These are phyloP conservation scores for Plebejus argus DNA, from an alignment of 2,888 invertebrate genomes.

Conservation along the genomic window DNA sequence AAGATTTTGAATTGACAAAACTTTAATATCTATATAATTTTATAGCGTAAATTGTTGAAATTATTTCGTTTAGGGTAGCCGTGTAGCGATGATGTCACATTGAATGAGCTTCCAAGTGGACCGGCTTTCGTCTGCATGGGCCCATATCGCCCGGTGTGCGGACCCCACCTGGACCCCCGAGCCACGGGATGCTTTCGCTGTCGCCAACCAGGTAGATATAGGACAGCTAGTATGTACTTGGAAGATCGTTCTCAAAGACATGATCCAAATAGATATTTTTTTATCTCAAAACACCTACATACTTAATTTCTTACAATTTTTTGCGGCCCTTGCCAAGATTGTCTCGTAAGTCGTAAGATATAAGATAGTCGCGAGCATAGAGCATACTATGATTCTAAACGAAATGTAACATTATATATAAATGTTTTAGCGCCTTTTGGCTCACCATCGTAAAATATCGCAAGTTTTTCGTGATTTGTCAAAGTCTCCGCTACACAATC, in stretches of 20 bases:
- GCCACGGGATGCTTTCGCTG: constrained; percentile 74
- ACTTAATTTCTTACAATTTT: too few relatives aligned
- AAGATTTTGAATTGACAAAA: constrained; percentile 72
- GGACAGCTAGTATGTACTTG: too few relatives aligned
- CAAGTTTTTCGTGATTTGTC: constrained; percentile 68
- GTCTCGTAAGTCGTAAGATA: not conserved
- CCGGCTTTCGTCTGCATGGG: constrained; percentile 74
- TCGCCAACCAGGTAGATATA: constrained; percentile 70
- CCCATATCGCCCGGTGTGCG: constrained; percentile 77
- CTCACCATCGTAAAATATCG: constrained; percentile 70
- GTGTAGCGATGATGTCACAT: constrained; percentile 75
- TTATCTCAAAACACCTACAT: too few relatives aligned
- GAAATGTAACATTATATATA: not conserved
- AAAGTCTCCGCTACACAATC: constrained; percentile 57
- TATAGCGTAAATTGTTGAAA: constrained; percentile 71
- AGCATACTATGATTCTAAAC: not conserved
- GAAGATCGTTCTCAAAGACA: too few relatives aligned
- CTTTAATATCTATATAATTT: constrained; percentile 75
- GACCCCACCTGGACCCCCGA: constrained; percentile 76
- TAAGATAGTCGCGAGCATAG: too few relatives aligned
- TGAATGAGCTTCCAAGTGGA: constrained; percentile 80
- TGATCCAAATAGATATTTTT: too few relatives aligned
- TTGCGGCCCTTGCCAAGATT: not conserved
- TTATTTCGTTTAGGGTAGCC: constrained; percentile 72
- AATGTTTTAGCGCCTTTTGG: constrained; percentile 72